Base-by-base conservation (phyloP, 2,797 vertebrate genomes). In the Oryzias sinensis region DNA sequence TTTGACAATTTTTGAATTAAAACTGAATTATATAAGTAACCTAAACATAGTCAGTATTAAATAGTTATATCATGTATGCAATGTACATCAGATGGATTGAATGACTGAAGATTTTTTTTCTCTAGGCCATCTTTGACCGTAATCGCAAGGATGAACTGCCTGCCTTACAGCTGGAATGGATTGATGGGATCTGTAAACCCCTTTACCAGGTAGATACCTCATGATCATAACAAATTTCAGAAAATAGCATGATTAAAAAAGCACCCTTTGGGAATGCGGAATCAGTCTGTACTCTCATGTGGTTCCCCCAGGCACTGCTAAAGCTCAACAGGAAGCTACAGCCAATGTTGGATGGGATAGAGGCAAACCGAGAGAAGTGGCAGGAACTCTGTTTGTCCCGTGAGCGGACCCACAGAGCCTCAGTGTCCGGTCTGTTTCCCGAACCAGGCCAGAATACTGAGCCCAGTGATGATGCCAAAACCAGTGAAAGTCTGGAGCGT, bases 111-210 rank as follows among this genome's bases (percentile, higher is more conserved):
- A 18, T 11, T 76, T n/a, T 7, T 14, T 74, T 43, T 77, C 67
- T 63, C 6, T 54, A 93, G 93, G 92, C 93, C 46, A 93, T 93
- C 83, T 93, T 93, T 86, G 93, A 93, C 65, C 92, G 92, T 15
- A 93, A 93, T 78, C 91, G 93, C 45, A 93, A 93, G 86, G 92
- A 93, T 72, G 93, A 93, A 80, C 81, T 93, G 14, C 91, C 89
- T 7, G 87, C 77, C 52, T 83, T 93, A 64, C 81, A 92, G 75
- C 58, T 91, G 53, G 93, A 92, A 72, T 60, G 74, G 88, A 92
- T 93, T 71, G 92, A 92, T 88, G 90, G 83, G 47, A 94, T 93
- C 76, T 78, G 72, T 69, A 91, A 87, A 76, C 90, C 92, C 6
- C 82, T 91, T 49, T 91, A 92, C 74, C 78, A 93, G 89, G 91